Evolutionary conservation across 2,888 invertebrate species (phyloP).

Genomic region (Anthophora plumipes): DNA sequence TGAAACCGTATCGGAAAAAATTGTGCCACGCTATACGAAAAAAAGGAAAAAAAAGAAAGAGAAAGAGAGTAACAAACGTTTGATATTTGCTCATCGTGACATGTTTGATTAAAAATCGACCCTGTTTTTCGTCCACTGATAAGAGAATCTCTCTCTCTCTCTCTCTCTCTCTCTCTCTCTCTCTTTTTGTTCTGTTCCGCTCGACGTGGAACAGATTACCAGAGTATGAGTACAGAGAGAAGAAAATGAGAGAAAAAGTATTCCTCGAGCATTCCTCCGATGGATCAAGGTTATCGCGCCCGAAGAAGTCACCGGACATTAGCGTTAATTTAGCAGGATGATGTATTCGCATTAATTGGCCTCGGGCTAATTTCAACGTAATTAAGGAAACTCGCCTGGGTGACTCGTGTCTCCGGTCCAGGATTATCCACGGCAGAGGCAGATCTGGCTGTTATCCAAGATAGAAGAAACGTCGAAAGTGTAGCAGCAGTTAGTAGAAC

Average conservation of each 20-base stretch:
- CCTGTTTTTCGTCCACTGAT: not conserved
- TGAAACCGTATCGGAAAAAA: slow-evolving; percentile 32
- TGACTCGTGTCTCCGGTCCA: slow-evolving; percentile 12
- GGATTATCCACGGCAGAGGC: not conserved
- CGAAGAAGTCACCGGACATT: slow-evolving; percentile 11
- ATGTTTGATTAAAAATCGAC: not conserved
- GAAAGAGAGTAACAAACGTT: no score
- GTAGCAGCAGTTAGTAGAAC: not conserved
- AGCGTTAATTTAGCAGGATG: slow-evolving; percentile 40
- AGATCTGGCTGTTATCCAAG: slow-evolving; percentile 41
- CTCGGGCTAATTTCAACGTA: slow-evolving; percentile 41
- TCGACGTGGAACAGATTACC: not conserved
- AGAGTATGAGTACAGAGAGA: not conserved
- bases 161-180: not conserved
- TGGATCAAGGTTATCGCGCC: not conserved
- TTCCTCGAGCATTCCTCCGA: no score
- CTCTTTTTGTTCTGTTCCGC: not conserved
- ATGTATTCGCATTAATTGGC: slow-evolving; percentile 49
- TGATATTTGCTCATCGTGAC: not conserved
- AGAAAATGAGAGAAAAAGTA: not conserved
- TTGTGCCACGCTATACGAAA: slow-evolving; percentile 4
- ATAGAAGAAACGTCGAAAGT: slow-evolving; percentile 39
- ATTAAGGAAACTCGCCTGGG: slow-evolving; percentile 30
- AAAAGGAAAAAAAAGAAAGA: not conserved
- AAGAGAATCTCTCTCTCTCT: not conserved